Percentiles rank a stretch among this genome's conserved stretches.
Conservation (phyloP, 2,113 vertebrate genomes). For the Carassius auratus region DNA sequence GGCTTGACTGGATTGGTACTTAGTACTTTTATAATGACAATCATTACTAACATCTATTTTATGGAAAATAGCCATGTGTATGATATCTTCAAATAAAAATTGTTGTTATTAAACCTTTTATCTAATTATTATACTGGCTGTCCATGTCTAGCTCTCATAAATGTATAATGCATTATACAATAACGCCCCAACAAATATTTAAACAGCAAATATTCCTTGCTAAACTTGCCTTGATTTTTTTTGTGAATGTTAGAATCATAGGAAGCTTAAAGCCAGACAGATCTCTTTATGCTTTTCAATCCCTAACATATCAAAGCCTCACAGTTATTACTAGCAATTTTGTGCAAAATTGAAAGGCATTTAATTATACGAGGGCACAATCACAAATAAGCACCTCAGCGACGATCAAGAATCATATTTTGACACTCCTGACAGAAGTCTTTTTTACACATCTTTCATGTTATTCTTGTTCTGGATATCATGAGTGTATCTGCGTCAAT, state of each 20-base stretch:
- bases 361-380: background rate
- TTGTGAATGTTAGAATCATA: conserved; percentile 37
- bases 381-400: background rate
- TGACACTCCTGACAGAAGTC: background rate
- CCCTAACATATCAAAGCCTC: conserved; percentile 15
- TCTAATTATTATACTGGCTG: background rate
- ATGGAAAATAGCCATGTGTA: background rate
- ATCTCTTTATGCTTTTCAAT: conserved; percentile 7
- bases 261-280: background rate
- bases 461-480: background rate
- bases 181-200: background rate
- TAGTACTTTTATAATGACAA: background rate
- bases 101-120: conserved; percentile 1
- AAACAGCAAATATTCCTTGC: background rate
- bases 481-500: background rate
- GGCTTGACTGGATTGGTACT: background rate
- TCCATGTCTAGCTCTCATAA: background rate
- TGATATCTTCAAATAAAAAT: background rate
- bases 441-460: background rate
- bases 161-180: conserved; percentile 20
- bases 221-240: conserved; percentile 31
- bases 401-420: background rate
- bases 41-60: background rate
- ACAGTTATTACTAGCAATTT: background rate
- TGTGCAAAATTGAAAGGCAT: background rate